Evolutionary conservation across 2,113 vertebrate genomes (phyloP), one percentile per base, ranked within the genome.

Genomic region (Silurus asotus): DNA sequence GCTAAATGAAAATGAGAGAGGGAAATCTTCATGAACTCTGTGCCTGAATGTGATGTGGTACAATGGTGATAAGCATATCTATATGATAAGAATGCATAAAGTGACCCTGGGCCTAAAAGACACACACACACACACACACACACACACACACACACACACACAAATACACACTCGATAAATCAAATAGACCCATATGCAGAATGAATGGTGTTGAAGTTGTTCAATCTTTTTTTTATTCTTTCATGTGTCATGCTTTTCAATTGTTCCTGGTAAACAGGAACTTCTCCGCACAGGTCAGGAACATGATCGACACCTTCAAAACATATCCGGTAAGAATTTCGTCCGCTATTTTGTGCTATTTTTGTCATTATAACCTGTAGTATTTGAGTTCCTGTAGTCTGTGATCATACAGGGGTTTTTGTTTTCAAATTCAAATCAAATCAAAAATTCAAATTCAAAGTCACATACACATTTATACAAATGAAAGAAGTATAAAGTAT

Each of bases 221-320:
- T 69, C 6, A 45, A 8, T 51, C 74, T 55, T 76, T 13, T 25
- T 23, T 75, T 8, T 51, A 51, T 75, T 48, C 11, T 0, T 6
- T 75, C 23, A 48, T 76, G 23, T 15, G 17, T 55, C 74, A 55
- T 13, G 25, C 11, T 14, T 14, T 53, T 53, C 49, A 61, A 7
- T 19, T 64, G 25, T 51, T n/a, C 45, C 15, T 17, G 13, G 28
- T 37, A 85, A 86, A 0, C 88, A 94, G 92, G 53, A 89, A 92
- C 59, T 81, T 94, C 20, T 88, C 91, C 6, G 91, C 92, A 64
- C 93, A 94, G 90, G 89, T 90, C 13, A 84, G 86, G 83, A 61
- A 88, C 88, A 91, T 94, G 89, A 93, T 94, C 0, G 85, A 92
- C 67, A 91, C 88, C 0, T 90, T 94, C 87, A 93, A 87, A 89